A percentile compares a stretch with the other conserved stretches of the same genome.
These are phyloP conservation scores for Platycheirus albimanus DNA, from an alignment of 2,888 invertebrate genomes.

Conservation along the genomic window DNA sequence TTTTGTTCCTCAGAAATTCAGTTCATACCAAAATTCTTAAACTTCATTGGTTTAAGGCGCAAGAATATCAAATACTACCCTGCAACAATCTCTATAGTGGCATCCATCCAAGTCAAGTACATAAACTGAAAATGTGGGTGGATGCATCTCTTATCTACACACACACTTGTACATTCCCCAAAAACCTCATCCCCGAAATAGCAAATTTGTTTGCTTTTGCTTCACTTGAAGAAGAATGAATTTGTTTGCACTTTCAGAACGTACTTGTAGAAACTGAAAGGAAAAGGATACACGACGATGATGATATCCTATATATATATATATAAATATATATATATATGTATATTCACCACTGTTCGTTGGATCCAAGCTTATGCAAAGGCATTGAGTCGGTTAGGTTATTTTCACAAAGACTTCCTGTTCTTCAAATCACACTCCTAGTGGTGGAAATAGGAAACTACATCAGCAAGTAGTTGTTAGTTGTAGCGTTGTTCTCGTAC, in stretches of 20 bases:
- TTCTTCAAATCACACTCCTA: slow-evolving; percentile 13
- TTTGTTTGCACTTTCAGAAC: slow-evolving; percentile 59
- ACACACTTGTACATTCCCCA: neutral
- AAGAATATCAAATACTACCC: neutral
- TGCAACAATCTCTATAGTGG: slow-evolving; percentile 30
- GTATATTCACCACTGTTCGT: no score
- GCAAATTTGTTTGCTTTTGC: slow-evolving; percentile 63
- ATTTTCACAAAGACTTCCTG: slow-evolving; percentile 32
- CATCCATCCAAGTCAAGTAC: slow-evolving; percentile 52
- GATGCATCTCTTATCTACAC: neutral
- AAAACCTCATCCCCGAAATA: neutral
- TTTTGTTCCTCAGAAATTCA: no score
- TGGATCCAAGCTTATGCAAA: slow-evolving; percentile 25
- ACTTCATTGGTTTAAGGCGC: no score
- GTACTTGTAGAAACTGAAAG: slow-evolving; percentile 3
- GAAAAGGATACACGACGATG: slow-evolving; percentile 44
- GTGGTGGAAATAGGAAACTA: slow-evolving; percentile 12
- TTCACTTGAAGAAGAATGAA: slow-evolving; percentile 56
- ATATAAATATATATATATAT: no score
- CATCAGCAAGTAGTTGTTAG: slow-evolving; percentile 12
- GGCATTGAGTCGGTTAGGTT: slow-evolving; percentile 16
- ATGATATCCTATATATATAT: no score
- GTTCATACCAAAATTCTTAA: no score
- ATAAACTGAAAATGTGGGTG: slow-evolving; percentile 26
- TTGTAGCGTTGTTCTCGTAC: no score